Evolutionary conservation across 2,797 vertebrate genomes (phyloP), one percentile per base, ranked within the genome.

Genomic region (Galaxias olidus): DNA sequence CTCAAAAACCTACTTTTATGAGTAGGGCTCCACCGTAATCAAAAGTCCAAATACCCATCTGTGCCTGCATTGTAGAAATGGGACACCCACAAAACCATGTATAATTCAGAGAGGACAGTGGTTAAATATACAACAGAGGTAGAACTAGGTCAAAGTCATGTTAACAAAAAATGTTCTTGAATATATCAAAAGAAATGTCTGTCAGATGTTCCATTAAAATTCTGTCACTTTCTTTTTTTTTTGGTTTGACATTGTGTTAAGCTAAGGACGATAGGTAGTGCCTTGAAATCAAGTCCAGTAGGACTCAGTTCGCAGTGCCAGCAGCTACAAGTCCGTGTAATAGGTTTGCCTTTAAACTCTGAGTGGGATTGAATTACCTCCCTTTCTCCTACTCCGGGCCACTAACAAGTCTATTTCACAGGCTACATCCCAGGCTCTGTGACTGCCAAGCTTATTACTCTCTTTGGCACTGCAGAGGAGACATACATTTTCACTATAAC

Each of bases 391-490:
- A 59, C 70, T 75, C 71, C 65, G 69, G 76, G 65, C 73, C 61
- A 41, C 65, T 78, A 78, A 78, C 71, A 79, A 69, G 75, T 80
- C 69, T 66, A 74, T 78, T 81, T 79, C 67, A 78, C 69, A 78
- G 70, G 68, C 66, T 59, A 45, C 54, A 64, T 44, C 49, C 44
- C 58, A 68, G 61, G 45, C 62, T 74, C 58, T 61, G 53, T 71
- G 64, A 53, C 53, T 30, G 10, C 55, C 70, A 71, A 70, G 65
- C 46, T 57, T 73, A 76, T 79, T 81, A 77, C 75, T 69, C 66
- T 79, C 40, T 20, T 43, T 52, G 51, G 40, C 70, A 65, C 43
- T 44, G 54, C 18, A 53, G 61, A 66, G 52, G 58, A 66, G n/a
- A 49, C 63, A 49, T 61, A 59, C 67, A 69, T 63, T 57, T 30